Base-by-base conservation (phyloP, 1,140 invertebrate species). In the Aphaenogaster floridana region DNA sequence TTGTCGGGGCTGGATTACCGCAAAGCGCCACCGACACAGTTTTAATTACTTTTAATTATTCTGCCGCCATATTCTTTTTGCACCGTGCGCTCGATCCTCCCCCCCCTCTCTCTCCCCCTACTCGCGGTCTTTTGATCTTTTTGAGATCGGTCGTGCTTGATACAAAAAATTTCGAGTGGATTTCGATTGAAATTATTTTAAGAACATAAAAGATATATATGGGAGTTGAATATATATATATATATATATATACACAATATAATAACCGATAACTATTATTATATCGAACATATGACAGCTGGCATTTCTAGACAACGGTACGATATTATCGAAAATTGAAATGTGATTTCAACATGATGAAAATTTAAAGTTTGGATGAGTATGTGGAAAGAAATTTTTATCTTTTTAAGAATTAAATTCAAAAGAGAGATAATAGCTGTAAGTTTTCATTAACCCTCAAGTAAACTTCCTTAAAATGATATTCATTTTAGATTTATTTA, bases 1-100 rank as follows among this genome's bases (percentile, higher is more conserved):
- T 93, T 91, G 91, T 92, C 92, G 80, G 69, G 45, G 84, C 39
- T 57, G 91, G 88, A 92, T 92, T 92, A 90, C 90, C 80, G 54
- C 80, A 61, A 34, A 80, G 74, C 77, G 85, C 66, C 42, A 76
- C 39, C 57, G 57, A 66, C 52, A 86, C 21, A 78, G 57, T 92
- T 93, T 93, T 93, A 93, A 92, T 93, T 93, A 93, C 90, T 90
- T 89, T 88, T 90, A 92, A 92, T 92, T 92, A 92, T 92, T 92
- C 54, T 64, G 50, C 50, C 45, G 64, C 71, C 64, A 66, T 52
- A 77, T 86, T 69, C 28, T 68, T 86, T 59, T 50, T 13, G 21
- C 48, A 34, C 21, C 3, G 3, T 9, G 6, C 13, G 34, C 63
- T 50, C 63, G n/a, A 17, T n/a, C 11, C 36, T 11, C 52, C 66